Evolutionary conservation across 1,140 invertebrate genomes (phyloP).

Genomic region (Apolygus lucorum): DNA sequence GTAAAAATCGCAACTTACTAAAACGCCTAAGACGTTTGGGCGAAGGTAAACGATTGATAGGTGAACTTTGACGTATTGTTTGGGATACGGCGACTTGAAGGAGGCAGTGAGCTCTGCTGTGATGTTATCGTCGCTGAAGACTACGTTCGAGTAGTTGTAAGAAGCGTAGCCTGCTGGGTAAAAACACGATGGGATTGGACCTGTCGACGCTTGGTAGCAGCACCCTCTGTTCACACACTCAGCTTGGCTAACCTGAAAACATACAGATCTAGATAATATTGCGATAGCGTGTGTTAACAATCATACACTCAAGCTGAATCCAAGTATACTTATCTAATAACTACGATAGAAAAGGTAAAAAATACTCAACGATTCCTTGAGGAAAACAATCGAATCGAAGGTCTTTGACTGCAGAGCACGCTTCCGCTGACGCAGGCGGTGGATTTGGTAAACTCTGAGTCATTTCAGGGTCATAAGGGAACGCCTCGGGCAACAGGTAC

Average conservation of each 20-base stretch:
- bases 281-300: neutral
- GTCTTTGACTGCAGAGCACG: neutral
- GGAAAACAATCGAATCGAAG: slow-evolving; percentile 24
- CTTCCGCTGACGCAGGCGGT: neutral
- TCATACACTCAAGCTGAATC: neutral
- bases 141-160: slow-evolving; percentile 20
- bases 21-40: no score
- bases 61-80: slow-evolving; percentile 2
- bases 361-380: slow-evolving; percentile 13
- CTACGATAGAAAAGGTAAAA: no score
- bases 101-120: slow-evolving; percentile 1
- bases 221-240: slow-evolving; percentile 15
- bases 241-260: slow-evolving; percentile 13
- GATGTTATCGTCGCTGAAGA: neutral
- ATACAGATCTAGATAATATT: neutral
- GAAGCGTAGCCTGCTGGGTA: slow-evolving; percentile 17
- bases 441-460: neutral
- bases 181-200: slow-evolving; percentile 20
- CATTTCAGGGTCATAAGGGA: neutral
- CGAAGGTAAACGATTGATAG: no score
- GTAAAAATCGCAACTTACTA: no score
- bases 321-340: no score
- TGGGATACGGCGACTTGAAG: slow-evolving; percentile 22
- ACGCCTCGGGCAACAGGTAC: neutral
- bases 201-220: slow-evolving; percentile 17